Conservation (phyloP, 2,113 vertebrate genomes). For the Acanthochromis polyacanthus region DNA sequence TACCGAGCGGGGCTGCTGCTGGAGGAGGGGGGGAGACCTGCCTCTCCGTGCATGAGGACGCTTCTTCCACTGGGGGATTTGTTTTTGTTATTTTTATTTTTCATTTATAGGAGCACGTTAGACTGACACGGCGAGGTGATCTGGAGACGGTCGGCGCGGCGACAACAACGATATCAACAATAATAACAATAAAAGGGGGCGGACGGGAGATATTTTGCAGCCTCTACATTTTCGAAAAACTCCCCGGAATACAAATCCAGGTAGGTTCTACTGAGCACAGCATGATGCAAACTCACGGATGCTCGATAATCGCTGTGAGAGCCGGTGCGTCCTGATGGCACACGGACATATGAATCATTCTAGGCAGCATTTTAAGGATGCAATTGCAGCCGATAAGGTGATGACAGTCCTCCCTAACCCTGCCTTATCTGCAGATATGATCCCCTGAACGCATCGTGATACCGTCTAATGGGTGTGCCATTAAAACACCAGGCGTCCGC, state of each 20-base stretch:
- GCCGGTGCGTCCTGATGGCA: no score
- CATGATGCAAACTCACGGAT: constrained; percentile 46
- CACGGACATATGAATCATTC: no score
- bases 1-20: constrained; percentile 3
- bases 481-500: constrained; percentile 56
- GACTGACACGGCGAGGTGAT: constrained; percentile 15
- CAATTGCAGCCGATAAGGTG: no score
- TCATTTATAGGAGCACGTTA: constrained; percentile 38
- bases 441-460: constrained; percentile 67
- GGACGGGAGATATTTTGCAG: constrained; percentile 59
- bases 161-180: background rate
- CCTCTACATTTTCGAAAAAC: constrained; percentile 21
- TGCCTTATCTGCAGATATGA: constrained; percentile 36
- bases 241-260: constrained; percentile 75
- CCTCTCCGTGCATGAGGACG: constrained; percentile 61
- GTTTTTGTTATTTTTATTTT: no score
- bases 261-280: constrained; percentile 60
- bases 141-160: constrained; percentile 18
- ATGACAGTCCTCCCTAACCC: no score
- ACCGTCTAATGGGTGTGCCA: constrained; percentile 69
- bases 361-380: no score
- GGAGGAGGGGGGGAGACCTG: constrained; percentile 48
- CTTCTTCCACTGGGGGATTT: constrained; percentile 48
- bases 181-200: constrained; percentile 27
- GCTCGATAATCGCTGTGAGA: background rate